Evolutionary conservation across 92 coral and sea anemone genomes (phyloP).

Genomic region (Galaxea fascicularis): DNA sequence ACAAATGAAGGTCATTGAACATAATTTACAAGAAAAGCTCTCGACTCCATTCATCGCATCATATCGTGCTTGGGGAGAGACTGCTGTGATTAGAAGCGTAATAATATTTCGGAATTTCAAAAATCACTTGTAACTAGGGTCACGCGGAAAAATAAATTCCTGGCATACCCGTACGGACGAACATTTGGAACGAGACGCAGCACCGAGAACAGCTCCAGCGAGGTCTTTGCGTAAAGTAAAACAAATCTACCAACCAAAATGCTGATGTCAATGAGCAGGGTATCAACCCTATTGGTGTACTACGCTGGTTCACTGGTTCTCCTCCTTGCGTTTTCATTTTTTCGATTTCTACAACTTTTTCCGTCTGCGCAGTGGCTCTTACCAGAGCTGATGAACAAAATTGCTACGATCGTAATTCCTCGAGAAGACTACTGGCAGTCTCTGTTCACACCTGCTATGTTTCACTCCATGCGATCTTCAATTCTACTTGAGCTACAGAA

Average conservation of each 20-base stretch:
- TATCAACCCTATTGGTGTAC: conserved; percentile 15
- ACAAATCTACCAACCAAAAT: background rate
- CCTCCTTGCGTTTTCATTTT: conserved; percentile 32
- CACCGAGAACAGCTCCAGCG: background rate
- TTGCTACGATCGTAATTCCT: conserved; percentile 54
- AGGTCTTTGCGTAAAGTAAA: background rate
- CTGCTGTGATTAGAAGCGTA: conserved; percentile 43
- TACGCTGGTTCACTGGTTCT: conserved; percentile 16
- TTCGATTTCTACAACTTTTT: conserved; percentile 31
- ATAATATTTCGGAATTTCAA: background rate
- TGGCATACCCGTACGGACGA: conserved; percentile 10
- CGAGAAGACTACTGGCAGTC: conserved; percentile 67
- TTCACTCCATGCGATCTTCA: conserved; percentile 59
- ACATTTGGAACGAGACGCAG: conserved; percentile 27
- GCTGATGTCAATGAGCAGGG: background rate
- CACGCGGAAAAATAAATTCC: conserved; percentile 33
- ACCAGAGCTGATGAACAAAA: conserved; percentile 45
- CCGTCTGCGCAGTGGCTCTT: conserved; percentile 57
- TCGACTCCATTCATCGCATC: conserved; percentile 17
- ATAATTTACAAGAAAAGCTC: conserved; percentile 25
- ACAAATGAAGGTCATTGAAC: conserved; percentile 40
- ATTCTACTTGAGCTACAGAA: conserved; percentile 69
- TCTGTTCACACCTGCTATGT: conserved; percentile 79
- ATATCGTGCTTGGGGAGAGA: conserved; percentile 40
- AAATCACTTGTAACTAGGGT: no score